Conservation (phyloP, 2,113 vertebrate species). For the Okapia johnstoni region DNA sequence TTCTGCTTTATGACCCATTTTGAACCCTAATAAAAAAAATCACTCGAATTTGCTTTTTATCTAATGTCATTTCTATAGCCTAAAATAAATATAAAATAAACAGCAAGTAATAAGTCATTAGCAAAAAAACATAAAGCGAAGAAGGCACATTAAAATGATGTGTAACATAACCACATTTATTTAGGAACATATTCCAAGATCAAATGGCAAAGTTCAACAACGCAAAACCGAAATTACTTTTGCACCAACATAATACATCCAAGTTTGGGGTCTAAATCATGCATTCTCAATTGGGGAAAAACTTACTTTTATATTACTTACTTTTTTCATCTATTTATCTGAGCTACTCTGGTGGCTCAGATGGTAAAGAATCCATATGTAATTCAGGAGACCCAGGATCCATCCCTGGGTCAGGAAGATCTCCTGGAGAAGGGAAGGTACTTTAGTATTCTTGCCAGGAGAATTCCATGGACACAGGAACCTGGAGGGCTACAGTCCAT, state of each 20-base stretch:
- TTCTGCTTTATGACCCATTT: background rate
- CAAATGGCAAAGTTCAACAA: background rate
- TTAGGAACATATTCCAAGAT: background rate
- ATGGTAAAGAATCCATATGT: background rate
- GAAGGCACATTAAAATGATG: background rate
- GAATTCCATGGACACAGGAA: background rate
- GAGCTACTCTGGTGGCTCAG: background rate
- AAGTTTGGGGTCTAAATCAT: background rate
- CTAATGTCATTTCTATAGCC: background rate
- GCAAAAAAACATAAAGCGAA: background rate
- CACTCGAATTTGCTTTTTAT: background rate
- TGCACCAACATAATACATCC: background rate
- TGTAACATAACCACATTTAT: background rate
- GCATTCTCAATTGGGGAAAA: background rate
- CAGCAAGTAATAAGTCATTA: background rate
- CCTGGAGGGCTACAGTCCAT: background rate
- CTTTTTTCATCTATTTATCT: background rate
- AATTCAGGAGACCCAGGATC: background rate
- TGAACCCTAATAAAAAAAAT: background rate
- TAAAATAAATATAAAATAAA: background rate
- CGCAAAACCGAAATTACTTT: background rate
- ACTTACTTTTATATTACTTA: background rate
- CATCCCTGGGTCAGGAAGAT: background rate
- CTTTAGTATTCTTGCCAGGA: background rate
- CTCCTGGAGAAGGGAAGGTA: background rate